Evolutionary conservation across 2,797 vertebrate genomes (phyloP).

Genomic region (Oreochromis grahami): DNA sequence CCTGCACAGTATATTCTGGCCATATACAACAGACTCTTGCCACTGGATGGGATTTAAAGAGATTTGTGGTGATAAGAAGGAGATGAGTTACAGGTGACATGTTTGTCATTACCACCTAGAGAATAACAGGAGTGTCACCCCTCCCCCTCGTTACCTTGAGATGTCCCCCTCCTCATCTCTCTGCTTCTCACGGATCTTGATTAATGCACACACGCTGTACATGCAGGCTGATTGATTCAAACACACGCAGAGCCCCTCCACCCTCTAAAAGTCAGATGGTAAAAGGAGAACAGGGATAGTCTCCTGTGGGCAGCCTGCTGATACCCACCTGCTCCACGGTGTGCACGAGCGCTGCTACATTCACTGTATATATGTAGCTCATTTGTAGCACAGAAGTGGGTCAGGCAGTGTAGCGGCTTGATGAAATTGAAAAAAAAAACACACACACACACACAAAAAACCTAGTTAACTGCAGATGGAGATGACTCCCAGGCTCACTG

Average conservation of each 20-base stretch:
- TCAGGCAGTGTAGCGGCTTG: conserved; percentile 26
- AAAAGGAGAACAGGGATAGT: conserved; percentile 29
- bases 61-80: background rate
- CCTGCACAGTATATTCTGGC: background rate
- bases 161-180: background rate
- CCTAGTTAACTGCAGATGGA: background rate
- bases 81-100: conserved; percentile 28
- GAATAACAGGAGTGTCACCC: background rate
- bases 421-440: background rate
- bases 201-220: background rate
- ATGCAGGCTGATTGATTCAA: background rate
- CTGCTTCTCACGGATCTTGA: background rate
- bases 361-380: conserved; percentile 8
- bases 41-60: background rate
- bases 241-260: conserved; percentile 7
- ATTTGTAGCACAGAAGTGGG: conserved; percentile 53
- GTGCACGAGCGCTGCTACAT: conserved; percentile 3
- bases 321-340: conserved; percentile 49
- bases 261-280: conserved; percentile 35
- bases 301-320: conserved; percentile 41
- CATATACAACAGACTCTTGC: background rate
- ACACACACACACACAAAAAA: background rate
- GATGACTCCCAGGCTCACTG: background rate
- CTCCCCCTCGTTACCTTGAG: conserved; percentile 13
- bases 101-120: background rate